Conservation (phyloP, 2,797 vertebrate species). For the Amphiprion clarkii region DNA sequence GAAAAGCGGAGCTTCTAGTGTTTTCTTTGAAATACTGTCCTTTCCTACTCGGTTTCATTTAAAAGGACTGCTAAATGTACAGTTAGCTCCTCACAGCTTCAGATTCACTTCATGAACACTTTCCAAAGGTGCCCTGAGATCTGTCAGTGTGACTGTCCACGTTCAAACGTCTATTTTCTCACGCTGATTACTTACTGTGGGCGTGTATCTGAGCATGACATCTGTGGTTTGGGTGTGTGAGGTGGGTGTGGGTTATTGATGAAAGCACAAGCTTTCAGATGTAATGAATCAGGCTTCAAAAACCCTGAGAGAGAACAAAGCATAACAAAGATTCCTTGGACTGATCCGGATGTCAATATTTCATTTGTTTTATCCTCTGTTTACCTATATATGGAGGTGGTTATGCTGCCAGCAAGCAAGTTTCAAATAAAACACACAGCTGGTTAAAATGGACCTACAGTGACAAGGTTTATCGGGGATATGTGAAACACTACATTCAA, state of each 20-base stretch:
- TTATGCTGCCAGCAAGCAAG: neutral
- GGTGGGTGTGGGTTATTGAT: neutral
- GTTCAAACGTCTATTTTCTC: slow-evolving; percentile 6
- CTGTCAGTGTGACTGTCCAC: slow-evolving; percentile 5
- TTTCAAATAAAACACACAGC: neutral
- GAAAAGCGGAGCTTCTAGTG: slow-evolving; percentile 16
- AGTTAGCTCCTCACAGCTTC: slow-evolving; percentile 8
- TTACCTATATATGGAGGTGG: neutral
- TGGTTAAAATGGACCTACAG: neutral
- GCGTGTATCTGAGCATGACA: neutral
- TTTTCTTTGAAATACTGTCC: neutral
- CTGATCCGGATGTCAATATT: slow-evolving; percentile 5
- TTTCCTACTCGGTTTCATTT: neutral
- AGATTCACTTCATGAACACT: slow-evolving; percentile 2
- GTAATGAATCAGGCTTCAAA: slow-evolving; percentile 9
- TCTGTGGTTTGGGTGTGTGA: neutral
- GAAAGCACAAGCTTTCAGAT: slow-evolving; percentile 2
- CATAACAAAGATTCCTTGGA: neutral
- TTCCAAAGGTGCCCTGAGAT: neutral
- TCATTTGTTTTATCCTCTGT: neutral
- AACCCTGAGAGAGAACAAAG: slow-evolving; percentile 7
- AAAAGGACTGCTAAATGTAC: slow-evolving; percentile 6
- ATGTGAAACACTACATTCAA: neutral
- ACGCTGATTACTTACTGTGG: neutral
- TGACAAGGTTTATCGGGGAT: neutral